Evolutionary conservation across 2,888 invertebrate species (phyloP).

Genomic region (Pterostichus niger): DNA sequence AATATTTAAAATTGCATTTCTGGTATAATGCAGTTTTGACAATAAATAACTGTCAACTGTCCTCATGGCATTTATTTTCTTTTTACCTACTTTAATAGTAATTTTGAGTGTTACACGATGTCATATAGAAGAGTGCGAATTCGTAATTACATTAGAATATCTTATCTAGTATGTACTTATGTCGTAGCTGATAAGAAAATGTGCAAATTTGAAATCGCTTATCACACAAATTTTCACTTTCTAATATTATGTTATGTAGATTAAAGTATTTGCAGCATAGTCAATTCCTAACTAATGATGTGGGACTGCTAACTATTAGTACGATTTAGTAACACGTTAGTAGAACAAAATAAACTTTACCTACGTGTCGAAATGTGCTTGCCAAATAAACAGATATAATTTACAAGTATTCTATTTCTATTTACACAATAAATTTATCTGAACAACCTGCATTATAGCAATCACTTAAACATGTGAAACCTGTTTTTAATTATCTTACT

Average conservation of each 20-base stretch:
- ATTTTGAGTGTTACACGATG: too few relatives aligned
- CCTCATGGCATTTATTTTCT: too few relatives aligned
- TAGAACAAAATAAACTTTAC: slow-evolving; percentile 38
- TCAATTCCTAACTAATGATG: slow-evolving; percentile 24
- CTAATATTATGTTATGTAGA: slow-evolving; percentile 7
- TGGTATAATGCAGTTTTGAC: too few relatives aligned
- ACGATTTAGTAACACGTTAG: slow-evolving; percentile 43
- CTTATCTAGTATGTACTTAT: too few relatives aligned
- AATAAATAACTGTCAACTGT: too few relatives aligned
- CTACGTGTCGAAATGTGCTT: slow-evolving; percentile 42
- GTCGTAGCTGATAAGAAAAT: slow-evolving; percentile 23
- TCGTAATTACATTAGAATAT: too few relatives aligned
- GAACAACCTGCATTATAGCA: slow-evolving; percentile 40
- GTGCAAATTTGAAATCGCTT: slow-evolving; percentile 25
- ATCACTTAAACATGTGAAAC: slow-evolving; percentile 48
- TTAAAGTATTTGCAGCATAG: not conserved
- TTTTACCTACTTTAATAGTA: too few relatives aligned
- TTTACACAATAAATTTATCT: slow-evolving; percentile 50
- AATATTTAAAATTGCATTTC: too few relatives aligned
- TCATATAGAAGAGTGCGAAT: too few relatives aligned
- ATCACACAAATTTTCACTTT: slow-evolving; percentile 30
- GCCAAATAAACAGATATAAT: slow-evolving; percentile 48
- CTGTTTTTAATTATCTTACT: slow-evolving; percentile 50
- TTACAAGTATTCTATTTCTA: slow-evolving; percentile 43
- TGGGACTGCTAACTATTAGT: slow-evolving; percentile 31